Evolutionary conservation across 2,888 invertebrate species (phyloP).

Genomic region (Spatulosminthurus flaviceps): DNA sequence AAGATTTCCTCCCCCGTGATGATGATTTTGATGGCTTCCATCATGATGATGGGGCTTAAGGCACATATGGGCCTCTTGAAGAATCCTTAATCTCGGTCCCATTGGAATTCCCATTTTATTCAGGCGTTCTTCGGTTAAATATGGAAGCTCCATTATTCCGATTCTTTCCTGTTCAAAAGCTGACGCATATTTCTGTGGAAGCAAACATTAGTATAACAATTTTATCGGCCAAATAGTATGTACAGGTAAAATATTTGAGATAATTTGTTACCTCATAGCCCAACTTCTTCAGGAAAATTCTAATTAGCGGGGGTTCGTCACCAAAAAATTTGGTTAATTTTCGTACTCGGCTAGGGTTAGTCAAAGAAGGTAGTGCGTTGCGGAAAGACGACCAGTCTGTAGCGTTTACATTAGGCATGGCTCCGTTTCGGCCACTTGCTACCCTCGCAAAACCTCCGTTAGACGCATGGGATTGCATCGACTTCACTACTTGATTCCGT

Average conservation of each 20-base stretch:
- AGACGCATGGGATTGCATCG: conserved; percentile 57
- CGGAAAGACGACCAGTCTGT: conserved; percentile 63
- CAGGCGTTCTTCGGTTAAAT: conserved; percentile 86
- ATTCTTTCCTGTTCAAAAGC: conserved; percentile 86
- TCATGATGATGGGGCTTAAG: conserved; percentile 57
- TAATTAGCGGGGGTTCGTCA: conserved; percentile 88
- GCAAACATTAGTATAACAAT: conserved; percentile 36
- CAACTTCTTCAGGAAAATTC: conserved; percentile 87
- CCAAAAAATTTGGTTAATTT: conserved; percentile 93
- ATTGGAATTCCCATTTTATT: conserved; percentile 90
- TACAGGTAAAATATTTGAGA: too few species aligned
- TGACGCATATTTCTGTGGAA: conserved; percentile 81
- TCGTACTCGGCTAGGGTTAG: conserved; percentile 86
- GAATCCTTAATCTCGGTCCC: conserved; percentile 85
- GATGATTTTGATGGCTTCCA: conserved; percentile 52
- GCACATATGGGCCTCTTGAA: conserved; percentile 77
- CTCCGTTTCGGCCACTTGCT: conserved; percentile 57
- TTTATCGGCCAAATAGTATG: too few species aligned
- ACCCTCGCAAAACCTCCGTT: conserved; percentile 52
- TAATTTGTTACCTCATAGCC: conserved; percentile 85
- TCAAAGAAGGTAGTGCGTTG: conserved; percentile 72
- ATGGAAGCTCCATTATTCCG: conserved; percentile 89
- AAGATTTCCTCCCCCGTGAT: conserved; percentile 60
- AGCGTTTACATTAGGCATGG: conserved; percentile 50
- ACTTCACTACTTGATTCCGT: conserved; percentile 68